Conservation (phyloP, 1,140 invertebrate genomes). For the Semibalanus balanoides region DNA sequence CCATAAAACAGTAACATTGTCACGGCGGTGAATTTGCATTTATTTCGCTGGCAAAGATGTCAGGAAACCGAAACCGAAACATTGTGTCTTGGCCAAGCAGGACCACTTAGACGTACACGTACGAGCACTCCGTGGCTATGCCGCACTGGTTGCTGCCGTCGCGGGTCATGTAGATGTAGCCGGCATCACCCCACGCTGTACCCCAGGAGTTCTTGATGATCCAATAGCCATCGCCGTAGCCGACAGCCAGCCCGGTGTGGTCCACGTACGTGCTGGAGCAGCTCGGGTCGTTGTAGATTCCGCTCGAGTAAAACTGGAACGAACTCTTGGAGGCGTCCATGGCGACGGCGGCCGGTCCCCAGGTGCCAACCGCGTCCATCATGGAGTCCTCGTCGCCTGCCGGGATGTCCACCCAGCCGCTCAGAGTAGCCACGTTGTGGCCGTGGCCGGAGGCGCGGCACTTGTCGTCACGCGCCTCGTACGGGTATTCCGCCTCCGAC, state of each 20-base stretch:
- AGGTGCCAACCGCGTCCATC: conserved; percentile 63
- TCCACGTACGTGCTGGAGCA: conserved; percentile 44
- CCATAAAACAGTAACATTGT: too few relatives aligned
- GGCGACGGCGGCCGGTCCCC: conserved; percentile 67
- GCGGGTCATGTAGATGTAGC: conserved; percentile 32
- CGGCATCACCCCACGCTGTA: conserved; percentile 30
- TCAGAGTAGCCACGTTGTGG: conserved; percentile 35
- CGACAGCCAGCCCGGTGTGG: conserved; percentile 59
- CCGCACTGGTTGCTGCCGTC: conserved; percentile 35
- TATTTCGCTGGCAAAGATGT: too few relatives aligned
- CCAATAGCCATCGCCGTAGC: conserved; percentile 64
- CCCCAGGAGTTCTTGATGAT: conserved; percentile 88
- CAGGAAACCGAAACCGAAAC: too few relatives aligned
- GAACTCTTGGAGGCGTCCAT: conserved; percentile 73
- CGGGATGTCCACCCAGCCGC: conserved; percentile 67
- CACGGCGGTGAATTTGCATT: too few relatives aligned
- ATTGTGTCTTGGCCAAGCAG: too few relatives aligned
- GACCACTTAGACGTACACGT: too few relatives aligned
- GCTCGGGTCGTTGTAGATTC: conserved; percentile 47
- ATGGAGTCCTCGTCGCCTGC: conserved; percentile 52
- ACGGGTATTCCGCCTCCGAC: conserved; percentile 15
- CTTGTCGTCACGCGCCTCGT: conserved; percentile 25
- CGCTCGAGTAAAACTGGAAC: conserved; percentile 21
- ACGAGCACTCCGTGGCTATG: conserved; percentile 56
- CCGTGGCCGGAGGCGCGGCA: conserved; percentile 66